A percentile compares a stretch with the other conserved stretches of the same genome.
phyloP scores from a whole-genome alignment of 2,797 vertebrate genomes.

The Melanotaenia nigrans region DNA sequence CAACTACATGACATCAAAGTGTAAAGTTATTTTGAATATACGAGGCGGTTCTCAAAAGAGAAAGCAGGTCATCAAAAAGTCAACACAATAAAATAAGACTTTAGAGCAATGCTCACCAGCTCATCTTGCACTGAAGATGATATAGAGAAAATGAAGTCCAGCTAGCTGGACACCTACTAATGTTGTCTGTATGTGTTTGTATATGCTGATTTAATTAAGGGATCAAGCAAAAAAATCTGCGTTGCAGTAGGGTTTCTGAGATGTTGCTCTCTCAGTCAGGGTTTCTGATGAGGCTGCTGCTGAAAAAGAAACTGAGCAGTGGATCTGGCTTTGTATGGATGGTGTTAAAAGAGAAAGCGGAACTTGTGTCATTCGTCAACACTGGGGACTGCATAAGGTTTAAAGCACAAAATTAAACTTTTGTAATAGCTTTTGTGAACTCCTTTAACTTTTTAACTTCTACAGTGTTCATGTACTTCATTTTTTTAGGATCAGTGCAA shows the following conservation, averaged over 20 bases:
- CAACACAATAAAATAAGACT: not conserved
- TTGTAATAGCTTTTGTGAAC: not conserved
- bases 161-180: not conserved
- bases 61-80: not conserved
- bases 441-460: not conserved
- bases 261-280: conserved; percentile 27
- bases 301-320: not conserved
- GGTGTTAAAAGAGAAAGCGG: not conserved
- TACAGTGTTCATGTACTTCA: not conserved
- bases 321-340: not conserved
- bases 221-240: conserved; percentile 6
- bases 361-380: not conserved
- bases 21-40: not conserved
- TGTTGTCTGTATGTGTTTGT: conserved; percentile 2
- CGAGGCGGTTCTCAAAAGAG: not conserved
- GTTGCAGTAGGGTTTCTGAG: conserved; percentile 15
- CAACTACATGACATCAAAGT: not conserved
- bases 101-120: not conserved
- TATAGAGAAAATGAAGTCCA: not conserved
- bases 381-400: not conserved
- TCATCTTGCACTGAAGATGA: not conserved
- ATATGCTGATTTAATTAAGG: conserved; percentile 19
- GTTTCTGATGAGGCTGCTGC: conserved; percentile 25
- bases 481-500: not conserved
- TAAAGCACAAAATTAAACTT: not conserved